Percentiles rank a stretch among this genome's conserved stretches.
Evolutionary conservation across 2,888 invertebrate species (phyloP).

Genomic region (Eupithecia exiguata): DNA sequence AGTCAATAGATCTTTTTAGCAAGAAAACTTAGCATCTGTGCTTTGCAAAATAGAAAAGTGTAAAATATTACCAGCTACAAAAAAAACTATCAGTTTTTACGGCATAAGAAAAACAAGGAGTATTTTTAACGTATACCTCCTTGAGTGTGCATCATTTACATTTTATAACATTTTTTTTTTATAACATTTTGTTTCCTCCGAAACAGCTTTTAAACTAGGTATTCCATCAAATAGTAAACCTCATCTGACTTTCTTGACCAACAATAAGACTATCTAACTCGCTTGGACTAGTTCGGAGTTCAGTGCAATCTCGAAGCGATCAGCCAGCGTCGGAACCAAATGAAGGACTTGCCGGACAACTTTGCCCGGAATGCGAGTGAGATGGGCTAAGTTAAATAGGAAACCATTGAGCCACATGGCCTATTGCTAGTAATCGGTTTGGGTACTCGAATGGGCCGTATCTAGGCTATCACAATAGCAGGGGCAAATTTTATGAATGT

Average conservation of each 20-base stretch:
- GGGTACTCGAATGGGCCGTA: conserved; percentile 19
- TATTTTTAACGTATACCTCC: no score
- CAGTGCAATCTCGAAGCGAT: conserved; percentile 53
- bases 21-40: no score
- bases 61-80: no score
- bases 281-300: conserved; percentile 39
- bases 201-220: background rate
- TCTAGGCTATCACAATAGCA: background rate
- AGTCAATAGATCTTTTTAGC: no score
- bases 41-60: no score
- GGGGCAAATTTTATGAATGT: background rate
- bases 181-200: background rate
- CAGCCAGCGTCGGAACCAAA: conserved; percentile 49
- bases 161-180: no score
- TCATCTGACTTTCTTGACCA: conserved; percentile 14
- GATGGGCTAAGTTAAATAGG: conserved; percentile 63
- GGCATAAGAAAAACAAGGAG: no score
- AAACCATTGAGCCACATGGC: conserved; percentile 46
- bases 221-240: conserved; percentile 2
- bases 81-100: no score
- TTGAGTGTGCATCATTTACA: no score
- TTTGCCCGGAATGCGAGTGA: conserved; percentile 46
- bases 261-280: conserved; percentile 37
- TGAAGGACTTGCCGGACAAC: conserved; percentile 49
- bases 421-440: conserved; percentile 38